These are phyloP conservation scores for Spilosoma lubricipeda DNA, from an alignment of 2,888 invertebrate genomes.

Conservation along the genomic window DNA sequence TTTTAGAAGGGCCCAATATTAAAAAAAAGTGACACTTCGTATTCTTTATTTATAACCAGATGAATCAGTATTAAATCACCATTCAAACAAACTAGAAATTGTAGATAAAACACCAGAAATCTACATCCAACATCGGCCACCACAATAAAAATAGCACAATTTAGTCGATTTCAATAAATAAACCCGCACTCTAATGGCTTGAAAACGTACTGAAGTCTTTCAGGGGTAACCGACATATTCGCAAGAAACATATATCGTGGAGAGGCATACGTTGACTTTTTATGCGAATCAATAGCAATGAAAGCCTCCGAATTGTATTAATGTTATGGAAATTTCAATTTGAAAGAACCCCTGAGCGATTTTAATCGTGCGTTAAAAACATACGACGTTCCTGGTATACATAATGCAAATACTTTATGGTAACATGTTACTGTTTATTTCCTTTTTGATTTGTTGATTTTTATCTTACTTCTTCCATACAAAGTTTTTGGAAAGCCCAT, in stretches of 20 bases:
- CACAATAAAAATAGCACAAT: slow-evolving; percentile 16
- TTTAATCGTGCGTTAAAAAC: slow-evolving; percentile 31
- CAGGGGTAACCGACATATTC: slow-evolving; percentile 20
- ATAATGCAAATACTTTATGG: background rate
- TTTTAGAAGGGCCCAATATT: too few relatives aligned
- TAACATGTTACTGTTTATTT: background rate
- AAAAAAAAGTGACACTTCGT: too few relatives aligned
- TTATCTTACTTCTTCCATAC: background rate
- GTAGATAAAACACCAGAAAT: background rate
- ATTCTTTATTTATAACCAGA: too few relatives aligned
- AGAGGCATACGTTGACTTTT: slow-evolving; percentile 30
- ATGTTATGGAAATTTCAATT: slow-evolving; percentile 48
- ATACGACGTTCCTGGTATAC: background rate
- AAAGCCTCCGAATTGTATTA: slow-evolving; percentile 30
- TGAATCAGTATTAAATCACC: background rate
- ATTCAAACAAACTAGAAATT: background rate
- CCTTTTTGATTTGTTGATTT: background rate
- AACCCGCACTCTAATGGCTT: slow-evolving; percentile 19
- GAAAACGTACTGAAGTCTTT: slow-evolving; percentile 24
- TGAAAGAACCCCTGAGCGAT: slow-evolving; percentile 30
- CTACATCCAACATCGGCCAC: background rate
- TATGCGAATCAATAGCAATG: slow-evolving; percentile 46
- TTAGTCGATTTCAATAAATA: slow-evolving; percentile 25
- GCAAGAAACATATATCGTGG: slow-evolving; percentile 22
- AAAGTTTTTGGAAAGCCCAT: too few relatives aligned